Base-by-base conservation (phyloP, 2,888 invertebrate species). In the Hyalella azteca region DNA sequence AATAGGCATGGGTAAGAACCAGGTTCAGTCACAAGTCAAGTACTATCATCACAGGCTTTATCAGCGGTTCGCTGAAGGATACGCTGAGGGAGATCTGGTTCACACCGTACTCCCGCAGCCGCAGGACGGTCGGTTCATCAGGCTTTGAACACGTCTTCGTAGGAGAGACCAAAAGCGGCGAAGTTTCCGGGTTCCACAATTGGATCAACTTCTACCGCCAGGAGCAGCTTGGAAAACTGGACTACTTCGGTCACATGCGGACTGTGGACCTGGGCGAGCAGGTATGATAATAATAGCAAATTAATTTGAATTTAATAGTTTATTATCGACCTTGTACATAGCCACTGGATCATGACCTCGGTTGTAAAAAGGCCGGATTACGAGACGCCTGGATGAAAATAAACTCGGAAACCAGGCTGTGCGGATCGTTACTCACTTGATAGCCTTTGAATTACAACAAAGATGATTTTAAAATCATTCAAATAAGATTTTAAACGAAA, bases 121-220 rank as follows among this genome's bases (percentile, higher is more conserved):
- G 91, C 86, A 3, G 86, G 19, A 91, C 91, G 87, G 91, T 94
- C 32, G 94, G 96, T 81, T 96, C 96, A 86, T 94, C 94, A 50
- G 97, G 95, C 1, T 97, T 97, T 87, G 97, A 97, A 88, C 97
- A 97, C 87, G 92, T 96, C 32, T 96, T 97, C 88, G 91, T 96
- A 2, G 93, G 95, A 0, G 97, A 97, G 90, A 89, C 94, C 0
- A 95, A 94, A 87, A 92, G 92, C 85, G 91, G 91, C 0, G 92
- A 92, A 86, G 92, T 96, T 36, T 92, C 89, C 87, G 96, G 96
- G 11, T 90, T 97, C 84, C 97, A 97, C 88, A 96, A 95, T 87
- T 97, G 97, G 96, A 90, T 97, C 41, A 94, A 94, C 88, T 95
- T 94, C 86, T 91, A 92, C 79, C 91, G 91, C 81, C 93, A 95